A percentile compares a stretch with the other conserved stretches of the same genome.
phyloP scores from a whole-genome alignment of 2,888 invertebrate species.

The Pycnomerus fuliginosus region DNA sequence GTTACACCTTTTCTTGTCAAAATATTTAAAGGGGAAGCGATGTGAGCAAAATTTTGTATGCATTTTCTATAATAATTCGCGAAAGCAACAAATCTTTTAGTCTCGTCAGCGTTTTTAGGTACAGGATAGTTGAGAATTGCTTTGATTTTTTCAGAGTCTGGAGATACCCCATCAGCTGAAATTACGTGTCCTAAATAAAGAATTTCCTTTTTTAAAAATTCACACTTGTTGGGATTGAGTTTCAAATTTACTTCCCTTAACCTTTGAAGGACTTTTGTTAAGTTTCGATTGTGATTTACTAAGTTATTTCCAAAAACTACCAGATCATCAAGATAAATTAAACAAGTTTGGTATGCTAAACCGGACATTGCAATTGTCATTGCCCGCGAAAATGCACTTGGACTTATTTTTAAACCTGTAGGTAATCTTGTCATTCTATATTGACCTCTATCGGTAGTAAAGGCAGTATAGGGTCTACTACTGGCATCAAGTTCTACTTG shows the following conservation, averaged over 20 bases:
- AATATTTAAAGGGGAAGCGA: not conserved
- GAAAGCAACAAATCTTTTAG: too few species aligned
- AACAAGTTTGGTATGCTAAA: not conserved
- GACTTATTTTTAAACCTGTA: too few species aligned
- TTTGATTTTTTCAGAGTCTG: conserved; percentile 2
- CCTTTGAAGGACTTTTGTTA: too few species aligned
- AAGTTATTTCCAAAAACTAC: too few species aligned
- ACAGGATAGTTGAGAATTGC: not conserved
- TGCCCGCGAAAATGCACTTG: too few species aligned
- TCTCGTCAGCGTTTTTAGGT: not conserved
- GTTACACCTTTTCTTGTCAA: not conserved
- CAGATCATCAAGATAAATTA: too few species aligned
- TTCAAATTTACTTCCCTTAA: too few species aligned
- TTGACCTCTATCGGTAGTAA: conserved; percentile 26
- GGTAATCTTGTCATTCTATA: not conserved
- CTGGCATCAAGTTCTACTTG: not conserved
- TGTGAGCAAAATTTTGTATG: not conserved
- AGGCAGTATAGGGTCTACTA: conserved; percentile 13
- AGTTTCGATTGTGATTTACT: too few species aligned
- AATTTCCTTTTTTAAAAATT: conserved; percentile 1
- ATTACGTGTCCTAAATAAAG: conserved; percentile 1
- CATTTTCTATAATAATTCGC: not conserved
- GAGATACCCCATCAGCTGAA: not conserved
- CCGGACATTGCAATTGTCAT: too few species aligned
- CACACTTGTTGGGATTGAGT: not conserved